Evolutionary conservation across 1,140 invertebrate species (phyloP).

Genomic region (Nasonia vitripennis): DNA sequence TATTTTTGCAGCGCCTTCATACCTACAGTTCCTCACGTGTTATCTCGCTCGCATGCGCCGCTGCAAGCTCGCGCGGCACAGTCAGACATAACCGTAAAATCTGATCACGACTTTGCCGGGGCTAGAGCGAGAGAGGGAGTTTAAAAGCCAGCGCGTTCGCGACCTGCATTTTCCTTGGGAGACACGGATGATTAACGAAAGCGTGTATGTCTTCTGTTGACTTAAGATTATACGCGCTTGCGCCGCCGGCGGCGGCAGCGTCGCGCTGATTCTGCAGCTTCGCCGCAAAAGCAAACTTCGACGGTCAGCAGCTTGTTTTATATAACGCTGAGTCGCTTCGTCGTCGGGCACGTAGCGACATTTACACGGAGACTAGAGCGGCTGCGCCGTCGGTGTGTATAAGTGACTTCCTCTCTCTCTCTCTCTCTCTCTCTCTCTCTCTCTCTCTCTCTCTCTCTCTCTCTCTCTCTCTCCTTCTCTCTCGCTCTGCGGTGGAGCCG

Average conservation of each 20-base stretch:
- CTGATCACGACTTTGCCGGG: background rate
- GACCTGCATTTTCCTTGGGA: constrained; percentile 36
- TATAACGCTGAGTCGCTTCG: constrained; percentile 72
- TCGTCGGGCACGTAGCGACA: constrained; percentile 69
- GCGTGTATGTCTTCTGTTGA: constrained; percentile 65
- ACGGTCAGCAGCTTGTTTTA: constrained; percentile 67
- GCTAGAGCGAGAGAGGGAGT: background rate
- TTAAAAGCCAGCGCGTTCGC: constrained; percentile 10
- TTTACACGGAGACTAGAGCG: constrained; percentile 61
- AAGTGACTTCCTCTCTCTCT: constrained; percentile 9
- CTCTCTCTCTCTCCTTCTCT: background rate
- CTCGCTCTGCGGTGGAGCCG: background rate
- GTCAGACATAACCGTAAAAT: constrained; percentile 33
- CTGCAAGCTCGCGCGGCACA: too few relatives aligned
- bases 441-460: too few relatives aligned
- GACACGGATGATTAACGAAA: constrained; percentile 42
- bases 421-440: too few relatives aligned
- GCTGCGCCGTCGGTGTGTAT: background rate
- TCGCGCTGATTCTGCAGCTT: constrained; percentile 69
- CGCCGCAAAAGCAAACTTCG: constrained; percentile 47
- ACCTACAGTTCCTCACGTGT: constrained; percentile 37
- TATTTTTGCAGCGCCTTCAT: constrained; percentile 12
- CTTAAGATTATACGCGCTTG: constrained; percentile 64
- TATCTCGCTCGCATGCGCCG: constrained; percentile 26
- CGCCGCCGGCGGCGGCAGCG: background rate